These are phyloP conservation scores for Schrankia costaestrigalis DNA, from an alignment of 2,888 invertebrate genomes.

Conservation along the genomic window DNA sequence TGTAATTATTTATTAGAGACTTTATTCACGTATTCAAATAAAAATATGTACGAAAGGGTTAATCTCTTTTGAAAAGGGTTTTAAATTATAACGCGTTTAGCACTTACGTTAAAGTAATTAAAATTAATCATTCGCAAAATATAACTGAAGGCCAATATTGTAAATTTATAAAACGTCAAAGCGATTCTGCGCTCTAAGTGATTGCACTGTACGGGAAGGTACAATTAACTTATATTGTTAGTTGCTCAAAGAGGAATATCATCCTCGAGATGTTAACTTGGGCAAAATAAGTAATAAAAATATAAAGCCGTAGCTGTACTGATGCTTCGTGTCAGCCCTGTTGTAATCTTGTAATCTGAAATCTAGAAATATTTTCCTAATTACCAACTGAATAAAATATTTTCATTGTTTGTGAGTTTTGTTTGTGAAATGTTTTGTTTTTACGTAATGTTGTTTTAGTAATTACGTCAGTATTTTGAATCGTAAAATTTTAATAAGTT, in stretches of 20 bases:
- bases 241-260: conserved; percentile 31
- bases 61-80: not conserved
- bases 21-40: not conserved
- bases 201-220: conserved; percentile 29
- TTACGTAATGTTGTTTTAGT: too few relatives aligned
- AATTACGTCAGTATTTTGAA: too few relatives aligned
- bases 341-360: conserved; percentile 77
- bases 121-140: conserved; percentile 8
- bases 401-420: conserved; percentile 7
- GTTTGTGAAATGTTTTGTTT: conserved; percentile 1
- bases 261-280: conserved; percentile 37
- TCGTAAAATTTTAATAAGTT: too few relatives aligned
- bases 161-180: conserved; percentile 31
- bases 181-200: conserved; percentile 24
- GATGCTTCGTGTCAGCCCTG: conserved; percentile 49
- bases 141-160: conserved; percentile 8
- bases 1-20: conserved; percentile 1
- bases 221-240: conserved; percentile 37
- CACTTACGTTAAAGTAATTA: conserved; percentile 13
- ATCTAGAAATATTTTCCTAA: conserved; percentile 63
- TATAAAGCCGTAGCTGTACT: conserved; percentile 45
- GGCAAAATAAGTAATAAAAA: conserved; percentile 52
- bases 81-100: too few relatives aligned
- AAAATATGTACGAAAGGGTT: conserved; percentile 1
- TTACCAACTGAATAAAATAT: conserved; percentile 37